phyloP scores from a whole-genome alignment of 64 coral and sea anemone genomes.

The Pocillopora damicornis region DNA sequence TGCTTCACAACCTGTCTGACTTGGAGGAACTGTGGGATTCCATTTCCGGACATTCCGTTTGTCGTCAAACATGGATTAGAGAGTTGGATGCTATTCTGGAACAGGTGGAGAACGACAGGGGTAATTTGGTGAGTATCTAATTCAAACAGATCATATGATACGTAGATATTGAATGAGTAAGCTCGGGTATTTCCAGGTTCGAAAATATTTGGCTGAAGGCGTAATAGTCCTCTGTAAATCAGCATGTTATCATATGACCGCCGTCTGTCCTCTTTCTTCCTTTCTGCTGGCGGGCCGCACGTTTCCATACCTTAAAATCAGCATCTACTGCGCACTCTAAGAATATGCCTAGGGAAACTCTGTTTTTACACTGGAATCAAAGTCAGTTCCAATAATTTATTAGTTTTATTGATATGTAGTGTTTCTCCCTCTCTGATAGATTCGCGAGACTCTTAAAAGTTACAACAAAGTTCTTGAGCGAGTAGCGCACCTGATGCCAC shows the following conservation, averaged over 20 bases:
- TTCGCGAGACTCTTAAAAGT: constrained; percentile 78
- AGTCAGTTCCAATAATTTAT: not conserved
- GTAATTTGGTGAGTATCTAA: constrained; percentile 53
- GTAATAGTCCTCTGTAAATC: too few relatives aligned
- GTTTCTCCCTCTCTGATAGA: constrained; percentile 22
- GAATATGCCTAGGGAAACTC: too few relatives aligned
- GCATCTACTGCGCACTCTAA: too few relatives aligned
- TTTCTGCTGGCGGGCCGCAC: too few relatives aligned
- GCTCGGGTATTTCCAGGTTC: too few relatives aligned
- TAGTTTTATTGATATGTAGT: not conserved
- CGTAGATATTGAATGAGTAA: too few relatives aligned
- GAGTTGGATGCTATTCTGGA: constrained; percentile 64
- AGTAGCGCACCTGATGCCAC: constrained; percentile 88
- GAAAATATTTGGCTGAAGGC: too few relatives aligned
- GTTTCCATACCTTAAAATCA: too few relatives aligned
- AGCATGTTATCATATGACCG: too few relatives aligned
- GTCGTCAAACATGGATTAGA: constrained; percentile 73
- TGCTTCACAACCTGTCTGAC: constrained; percentile 62
- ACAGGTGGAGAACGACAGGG: constrained; percentile 76
- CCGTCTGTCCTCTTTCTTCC: too few relatives aligned
- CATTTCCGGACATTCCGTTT: constrained; percentile 58
- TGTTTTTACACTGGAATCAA: too few relatives aligned
- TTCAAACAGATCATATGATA: too few relatives aligned
- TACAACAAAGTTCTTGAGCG: constrained; percentile 78
- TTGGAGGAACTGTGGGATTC: constrained; percentile 71